phyloP scores from a whole-genome alignment of 2,113 vertebrate genomes.

The Lipotes vexillifer region DNA sequence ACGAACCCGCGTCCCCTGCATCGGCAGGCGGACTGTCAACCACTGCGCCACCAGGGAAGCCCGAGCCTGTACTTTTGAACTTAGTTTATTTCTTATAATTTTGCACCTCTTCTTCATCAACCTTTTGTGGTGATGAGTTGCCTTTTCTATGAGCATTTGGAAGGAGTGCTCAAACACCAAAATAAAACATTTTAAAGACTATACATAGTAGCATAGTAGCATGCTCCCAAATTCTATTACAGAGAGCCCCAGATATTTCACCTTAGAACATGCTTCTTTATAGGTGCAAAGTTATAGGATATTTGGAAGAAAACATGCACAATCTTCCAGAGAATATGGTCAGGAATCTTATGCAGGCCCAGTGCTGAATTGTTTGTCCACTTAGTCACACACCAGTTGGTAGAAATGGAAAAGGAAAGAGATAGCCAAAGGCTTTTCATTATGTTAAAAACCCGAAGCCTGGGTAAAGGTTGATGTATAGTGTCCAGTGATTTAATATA shows the following conservation, averaged over 20 bases:
- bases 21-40: no score
- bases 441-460: neutral
- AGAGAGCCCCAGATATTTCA: neutral
- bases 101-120: slow-evolving; percentile 44
- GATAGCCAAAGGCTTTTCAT: neutral
- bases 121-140: neutral
- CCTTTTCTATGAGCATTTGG: slow-evolving; percentile 43
- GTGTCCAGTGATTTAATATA: neutral
- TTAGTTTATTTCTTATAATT: slow-evolving; percentile 45
- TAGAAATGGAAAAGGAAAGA: neutral
- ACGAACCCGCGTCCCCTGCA: no score
- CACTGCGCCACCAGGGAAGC: no score
- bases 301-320: neutral
- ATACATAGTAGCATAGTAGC: neutral
- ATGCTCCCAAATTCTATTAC: slow-evolving; percentile 45
- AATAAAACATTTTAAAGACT: slow-evolving; percentile 10
- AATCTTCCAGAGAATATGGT: neutral
- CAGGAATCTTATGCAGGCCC: neutral
- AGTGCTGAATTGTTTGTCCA: neutral
- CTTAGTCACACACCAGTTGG: neutral
- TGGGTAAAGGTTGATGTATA: neutral
- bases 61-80: slow-evolving; percentile 10
- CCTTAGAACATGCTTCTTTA: neutral
- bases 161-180: slow-evolving; percentile 31
- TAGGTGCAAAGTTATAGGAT: slow-evolving; percentile 43